Evolutionary conservation across 1,140 invertebrate genomes (phyloP).

Genomic region (Kradibia gibbosae): DNA sequence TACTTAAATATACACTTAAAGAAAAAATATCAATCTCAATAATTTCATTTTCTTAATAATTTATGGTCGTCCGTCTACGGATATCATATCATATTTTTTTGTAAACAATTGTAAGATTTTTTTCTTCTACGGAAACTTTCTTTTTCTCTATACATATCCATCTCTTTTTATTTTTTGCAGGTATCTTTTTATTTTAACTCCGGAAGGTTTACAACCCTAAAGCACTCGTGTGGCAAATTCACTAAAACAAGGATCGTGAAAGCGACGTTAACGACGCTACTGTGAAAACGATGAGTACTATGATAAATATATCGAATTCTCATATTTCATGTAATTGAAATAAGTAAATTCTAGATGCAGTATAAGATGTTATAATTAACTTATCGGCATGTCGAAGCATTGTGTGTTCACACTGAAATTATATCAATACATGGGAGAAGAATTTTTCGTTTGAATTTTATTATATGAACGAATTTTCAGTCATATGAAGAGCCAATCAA

Average conservation of each 20-base stretch:
- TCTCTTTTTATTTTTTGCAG: background rate
- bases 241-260: background rate
- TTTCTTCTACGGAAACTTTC: too few relatives aligned
- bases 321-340: background rate
- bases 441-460: too few relatives aligned
- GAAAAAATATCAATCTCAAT: too few relatives aligned
- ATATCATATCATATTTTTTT: background rate
- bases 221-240: background rate
- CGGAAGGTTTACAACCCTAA: constrained; percentile 1
- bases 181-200: background rate
- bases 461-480: too few relatives aligned
- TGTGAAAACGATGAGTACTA: background rate
- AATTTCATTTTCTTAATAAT: background rate
- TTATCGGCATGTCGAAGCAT: too few relatives aligned
- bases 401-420: too few relatives aligned
- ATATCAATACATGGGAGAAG: too few relatives aligned
- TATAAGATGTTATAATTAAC: too few relatives aligned
- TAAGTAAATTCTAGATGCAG: background rate
- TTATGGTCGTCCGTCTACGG: background rate
- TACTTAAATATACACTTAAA: background rate
- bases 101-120: too few relatives aligned
- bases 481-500: too few relatives aligned
- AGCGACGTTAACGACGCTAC: background rate
- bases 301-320: background rate
- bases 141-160: too few relatives aligned